Percentiles rank a stretch among this genome's conserved stretches.
Evolutionary conservation across 2,888 invertebrate species (phyloP).

Genomic region (Drosophila paramelanica): DNA sequence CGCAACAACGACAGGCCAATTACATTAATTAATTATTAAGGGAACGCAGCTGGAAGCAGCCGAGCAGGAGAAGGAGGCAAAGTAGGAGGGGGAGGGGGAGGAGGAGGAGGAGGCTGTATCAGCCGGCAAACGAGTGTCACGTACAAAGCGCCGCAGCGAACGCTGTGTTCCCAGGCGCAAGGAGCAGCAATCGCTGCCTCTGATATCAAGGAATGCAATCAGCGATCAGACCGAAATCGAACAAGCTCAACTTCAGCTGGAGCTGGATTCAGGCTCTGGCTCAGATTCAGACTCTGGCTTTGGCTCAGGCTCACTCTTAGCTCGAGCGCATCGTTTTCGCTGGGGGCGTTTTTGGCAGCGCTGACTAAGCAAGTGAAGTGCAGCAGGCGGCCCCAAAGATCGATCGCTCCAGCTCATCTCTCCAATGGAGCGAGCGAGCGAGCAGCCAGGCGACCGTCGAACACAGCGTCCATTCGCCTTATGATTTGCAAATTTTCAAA

Average conservation of each 20-base stretch:
- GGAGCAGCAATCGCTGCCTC: conserved; percentile 52
- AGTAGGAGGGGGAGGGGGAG: background rate
- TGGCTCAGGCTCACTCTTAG: conserved; percentile 11
- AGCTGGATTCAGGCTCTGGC: conserved; percentile 2
- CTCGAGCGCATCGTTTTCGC: conserved; percentile 38
- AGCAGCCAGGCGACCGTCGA: conserved; percentile 1
- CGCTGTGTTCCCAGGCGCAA: conserved; percentile 56
- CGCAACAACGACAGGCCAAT: conserved; percentile 84
- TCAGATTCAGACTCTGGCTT: conserved; percentile 14
- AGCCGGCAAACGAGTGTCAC: conserved; percentile 66
- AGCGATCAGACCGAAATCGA: conserved; percentile 73
- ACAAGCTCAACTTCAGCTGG: conserved; percentile 54
- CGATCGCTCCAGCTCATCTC: conserved; percentile 56
- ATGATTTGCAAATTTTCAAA: conserved; percentile 80
- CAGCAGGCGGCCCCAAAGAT: conserved; percentile 63
- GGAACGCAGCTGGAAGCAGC: conserved; percentile 61
- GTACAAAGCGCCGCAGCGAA: conserved; percentile 64
- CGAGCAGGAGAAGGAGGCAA: background rate
- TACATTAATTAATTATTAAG: conserved; percentile 85
- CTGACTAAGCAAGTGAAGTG: conserved; percentile 72
- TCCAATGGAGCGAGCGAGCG: conserved; percentile 2
- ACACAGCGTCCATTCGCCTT: conserved; percentile 37
- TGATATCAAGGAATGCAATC: conserved; percentile 76
- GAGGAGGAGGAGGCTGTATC: conserved; percentile 1
- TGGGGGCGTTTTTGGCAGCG: conserved; percentile 71